Evolutionary conservation across 2,797 vertebrate genomes (phyloP).

Genomic region (Astyanax mexicanus): DNA sequence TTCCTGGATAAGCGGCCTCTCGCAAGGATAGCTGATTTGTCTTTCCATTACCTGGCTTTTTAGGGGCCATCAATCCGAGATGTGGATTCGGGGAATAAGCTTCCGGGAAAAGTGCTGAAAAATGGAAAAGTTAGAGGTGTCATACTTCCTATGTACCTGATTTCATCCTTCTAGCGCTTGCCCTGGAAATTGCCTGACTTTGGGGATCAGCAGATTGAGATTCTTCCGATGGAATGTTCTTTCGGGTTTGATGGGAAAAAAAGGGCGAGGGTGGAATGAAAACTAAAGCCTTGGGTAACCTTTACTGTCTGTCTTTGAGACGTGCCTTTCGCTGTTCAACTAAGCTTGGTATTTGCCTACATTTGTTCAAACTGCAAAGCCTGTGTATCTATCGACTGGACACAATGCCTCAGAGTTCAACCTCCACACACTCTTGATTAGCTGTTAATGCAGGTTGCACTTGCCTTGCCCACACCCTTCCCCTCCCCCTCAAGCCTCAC

Average conservation of each 20-base stretch:
- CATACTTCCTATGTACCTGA: slow-evolving; percentile 28
- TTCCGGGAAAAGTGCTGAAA: slow-evolving; percentile 51
- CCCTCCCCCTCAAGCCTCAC: slow-evolving; percentile 67
- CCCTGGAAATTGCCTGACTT: slow-evolving; percentile 24
- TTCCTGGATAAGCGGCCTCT: slow-evolving; percentile 47
- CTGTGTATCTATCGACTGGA: not conserved
- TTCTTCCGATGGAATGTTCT: slow-evolving; percentile 10
- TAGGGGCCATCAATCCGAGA: slow-evolving; percentile 45
- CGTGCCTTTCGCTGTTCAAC: not conserved
- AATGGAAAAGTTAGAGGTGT: slow-evolving; percentile 45
- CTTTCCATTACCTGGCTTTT: slow-evolving; percentile 55
- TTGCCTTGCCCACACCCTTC: slow-evolving; percentile 50
- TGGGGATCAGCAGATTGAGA: slow-evolving; percentile 23
- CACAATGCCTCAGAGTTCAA: slow-evolving; percentile 17
- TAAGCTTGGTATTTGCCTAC: not conserved
- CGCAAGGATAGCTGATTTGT: slow-evolving; percentile 56
- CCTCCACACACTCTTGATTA: slow-evolving; percentile 67
- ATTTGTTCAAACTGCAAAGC: not conserved
- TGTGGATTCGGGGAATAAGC: slow-evolving; percentile 41
- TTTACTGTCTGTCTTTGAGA: slow-evolving; percentile 8
- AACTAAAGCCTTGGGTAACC: slow-evolving; percentile 20
- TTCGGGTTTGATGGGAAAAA: slow-evolving; percentile 11
- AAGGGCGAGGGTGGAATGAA: slow-evolving; percentile 2
- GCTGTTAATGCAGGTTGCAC: slow-evolving; percentile 76
- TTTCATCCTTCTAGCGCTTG: slow-evolving; percentile 28